These are phyloP conservation scores for Brotula barbata DNA, from an alignment of 2,797 vertebrate genomes.

Conservation along the genomic window DNA sequence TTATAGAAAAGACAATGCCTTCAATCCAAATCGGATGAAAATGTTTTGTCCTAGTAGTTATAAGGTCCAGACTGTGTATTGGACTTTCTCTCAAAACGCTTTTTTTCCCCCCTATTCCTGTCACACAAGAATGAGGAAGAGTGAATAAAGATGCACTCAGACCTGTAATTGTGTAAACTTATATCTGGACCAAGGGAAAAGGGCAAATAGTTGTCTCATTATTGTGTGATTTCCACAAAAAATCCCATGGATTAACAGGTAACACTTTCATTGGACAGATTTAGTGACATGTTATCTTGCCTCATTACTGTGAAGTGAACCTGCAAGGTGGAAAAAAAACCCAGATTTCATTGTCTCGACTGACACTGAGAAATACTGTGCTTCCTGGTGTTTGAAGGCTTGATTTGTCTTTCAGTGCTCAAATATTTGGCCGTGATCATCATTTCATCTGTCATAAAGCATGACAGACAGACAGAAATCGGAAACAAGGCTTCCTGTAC, in stretches of 20 bases:
- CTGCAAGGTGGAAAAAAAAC: background rate
- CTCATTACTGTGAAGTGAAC: background rate
- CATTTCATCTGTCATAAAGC: background rate
- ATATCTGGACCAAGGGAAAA: too few species aligned
- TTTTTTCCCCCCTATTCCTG: background rate
- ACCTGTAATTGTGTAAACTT: too few species aligned
- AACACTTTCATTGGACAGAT: background rate
- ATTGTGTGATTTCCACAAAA: too few species aligned
- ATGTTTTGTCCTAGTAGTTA: too few species aligned
- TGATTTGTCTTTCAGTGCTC: background rate
- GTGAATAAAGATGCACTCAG: background rate
- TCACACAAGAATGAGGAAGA: background rate
- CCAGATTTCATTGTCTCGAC: background rate
- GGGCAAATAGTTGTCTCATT: too few species aligned
- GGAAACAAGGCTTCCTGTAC: background rate
- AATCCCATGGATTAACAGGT: too few species aligned
- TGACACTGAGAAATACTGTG: background rate
- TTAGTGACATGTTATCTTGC: background rate
- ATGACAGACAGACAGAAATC: background rate
- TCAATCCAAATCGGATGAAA: background rate
- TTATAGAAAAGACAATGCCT: slow-evolving; percentile 5
- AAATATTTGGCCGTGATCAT: background rate
- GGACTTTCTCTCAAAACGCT: background rate
- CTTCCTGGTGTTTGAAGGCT: background rate
- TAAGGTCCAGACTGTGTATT: background rate